Base-by-base conservation (phyloP, 2,888 invertebrate genomes). In the Diplolepis rosae region DNA sequence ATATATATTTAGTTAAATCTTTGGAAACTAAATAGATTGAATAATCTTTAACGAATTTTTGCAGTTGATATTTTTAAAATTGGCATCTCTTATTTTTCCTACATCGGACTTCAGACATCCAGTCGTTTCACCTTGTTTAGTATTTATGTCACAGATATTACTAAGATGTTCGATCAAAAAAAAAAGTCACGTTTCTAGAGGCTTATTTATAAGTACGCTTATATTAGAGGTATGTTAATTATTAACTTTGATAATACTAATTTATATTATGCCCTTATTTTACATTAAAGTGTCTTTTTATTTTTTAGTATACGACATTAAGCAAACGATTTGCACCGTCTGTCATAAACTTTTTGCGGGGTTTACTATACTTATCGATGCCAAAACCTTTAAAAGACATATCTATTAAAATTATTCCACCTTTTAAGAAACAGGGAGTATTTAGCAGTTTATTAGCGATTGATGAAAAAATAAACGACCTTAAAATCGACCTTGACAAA, bases 61-160 rank as follows among this genome's bases (percentile, higher is more conserved):
- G 54, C 87, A 92, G 83, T 87, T 98, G 45, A 89, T 97, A 76
- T 93, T 96, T 84, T 93, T 98, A 73, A 97, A 97, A 89, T 84
- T 96, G 76, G 91, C 96, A 3, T 93, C 95, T 6, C 88, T 94
- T 51, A 86, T 98, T 68, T 98, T 95, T 89, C 95, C 98, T 67
- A 83, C 97, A 0, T 97, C 98, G 0, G 98, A 98, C 89, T 96
- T 94, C 86, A 91, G 94, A 48, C 98, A 98, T 91, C 94, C 94
- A 0, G 92, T 98, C 3, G 94, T 95, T n/a, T 84, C 83, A 32
- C 84, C 85, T 11, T 89, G 92, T 27, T 83, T 95, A 79, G 90
- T 95, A 75, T 96, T 97, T 80, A 95, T 98, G 89, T 92, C 94
- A 45, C 94, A 96, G 87, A 94, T 97, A 83, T 88, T 96, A 80